A percentile compares a stretch with the other conserved stretches of the same genome.
Evolutionary conservation across 2,797 vertebrate genomes (phyloP).

Genomic region (Phoeniculus purpureus): DNA sequence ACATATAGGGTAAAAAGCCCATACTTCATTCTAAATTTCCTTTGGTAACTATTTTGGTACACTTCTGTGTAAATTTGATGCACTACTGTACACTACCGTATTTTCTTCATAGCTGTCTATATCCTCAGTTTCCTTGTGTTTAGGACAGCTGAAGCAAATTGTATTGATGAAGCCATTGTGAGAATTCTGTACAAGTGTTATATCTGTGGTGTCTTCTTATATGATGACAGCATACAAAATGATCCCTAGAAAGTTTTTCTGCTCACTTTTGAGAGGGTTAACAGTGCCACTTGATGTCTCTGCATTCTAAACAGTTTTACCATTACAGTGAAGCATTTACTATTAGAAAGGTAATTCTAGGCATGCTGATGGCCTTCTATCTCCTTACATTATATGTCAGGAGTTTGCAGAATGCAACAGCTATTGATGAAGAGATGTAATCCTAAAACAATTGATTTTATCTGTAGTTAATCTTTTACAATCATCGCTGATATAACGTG

Average conservation of each 20-base stretch:
- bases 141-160: background rate
- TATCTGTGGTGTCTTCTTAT: background rate
- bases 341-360: background rate
- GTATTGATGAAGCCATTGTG: background rate
- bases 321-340: accelerated
- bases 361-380: background rate
- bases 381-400: background rate
- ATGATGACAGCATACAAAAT: background rate
- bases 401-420: background rate
- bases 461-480: background rate
- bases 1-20: background rate
- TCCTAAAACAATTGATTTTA: background rate
- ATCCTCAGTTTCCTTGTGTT: background rate
- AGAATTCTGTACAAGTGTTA: background rate
- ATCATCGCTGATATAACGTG: background rate
- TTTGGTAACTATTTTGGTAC: background rate
- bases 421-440: background rate
- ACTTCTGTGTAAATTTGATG: background rate
- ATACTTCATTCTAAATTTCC: background rate
- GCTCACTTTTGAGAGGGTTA: background rate
- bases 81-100: background rate
- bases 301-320: background rate
- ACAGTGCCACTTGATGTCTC: background rate
- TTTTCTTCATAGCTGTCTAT: background rate
- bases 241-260: background rate